Conservation (phyloP, 2,888 invertebrate species). For the Torymus texanus region DNA sequence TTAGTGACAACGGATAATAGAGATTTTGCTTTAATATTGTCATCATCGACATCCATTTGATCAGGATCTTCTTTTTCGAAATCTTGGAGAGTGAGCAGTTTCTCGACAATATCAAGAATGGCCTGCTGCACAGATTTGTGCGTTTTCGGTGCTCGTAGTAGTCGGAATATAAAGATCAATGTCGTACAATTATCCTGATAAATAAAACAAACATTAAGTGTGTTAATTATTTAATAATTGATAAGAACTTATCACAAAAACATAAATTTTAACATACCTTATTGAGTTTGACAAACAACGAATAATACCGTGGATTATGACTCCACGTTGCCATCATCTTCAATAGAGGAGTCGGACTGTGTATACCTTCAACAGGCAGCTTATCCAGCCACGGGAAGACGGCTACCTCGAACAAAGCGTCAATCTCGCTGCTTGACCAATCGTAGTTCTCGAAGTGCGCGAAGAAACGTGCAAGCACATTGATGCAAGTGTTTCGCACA, state of each 20-base stretch:
- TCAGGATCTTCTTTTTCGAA: conserved; percentile 78
- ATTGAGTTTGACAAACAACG: conserved; percentile 79
- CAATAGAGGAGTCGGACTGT: conserved; percentile 88
- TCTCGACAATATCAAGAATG: conserved; percentile 85
- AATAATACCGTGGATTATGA: conserved; percentile 85
- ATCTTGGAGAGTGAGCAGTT: conserved; percentile 81
- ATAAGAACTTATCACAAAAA: not conserved
- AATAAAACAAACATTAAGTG: not conserved
- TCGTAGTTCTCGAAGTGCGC: conserved; percentile 85
- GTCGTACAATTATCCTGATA: conserved; percentile 73
- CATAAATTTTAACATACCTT: conserved; percentile 34
- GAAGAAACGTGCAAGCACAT: conserved; percentile 84
- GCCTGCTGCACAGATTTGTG: conserved; percentile 81
- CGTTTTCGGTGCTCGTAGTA: conserved; percentile 84
- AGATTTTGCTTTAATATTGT: conserved; percentile 60
- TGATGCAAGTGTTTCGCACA: conserved; percentile 80
- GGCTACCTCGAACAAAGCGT: conserved; percentile 85
- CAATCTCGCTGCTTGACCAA: conserved; percentile 84
- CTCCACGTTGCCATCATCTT: conserved; percentile 89
- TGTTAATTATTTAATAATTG: too few species aligned
- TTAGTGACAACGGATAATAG: conserved; percentile 61
- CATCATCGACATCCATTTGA: conserved; percentile 68
- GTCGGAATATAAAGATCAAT: conserved; percentile 82
- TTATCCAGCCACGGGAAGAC: conserved; percentile 89
- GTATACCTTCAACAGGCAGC: conserved; percentile 87